Conservation (phyloP, 2,888 invertebrate genomes). For the Tiliacea aurago region DNA sequence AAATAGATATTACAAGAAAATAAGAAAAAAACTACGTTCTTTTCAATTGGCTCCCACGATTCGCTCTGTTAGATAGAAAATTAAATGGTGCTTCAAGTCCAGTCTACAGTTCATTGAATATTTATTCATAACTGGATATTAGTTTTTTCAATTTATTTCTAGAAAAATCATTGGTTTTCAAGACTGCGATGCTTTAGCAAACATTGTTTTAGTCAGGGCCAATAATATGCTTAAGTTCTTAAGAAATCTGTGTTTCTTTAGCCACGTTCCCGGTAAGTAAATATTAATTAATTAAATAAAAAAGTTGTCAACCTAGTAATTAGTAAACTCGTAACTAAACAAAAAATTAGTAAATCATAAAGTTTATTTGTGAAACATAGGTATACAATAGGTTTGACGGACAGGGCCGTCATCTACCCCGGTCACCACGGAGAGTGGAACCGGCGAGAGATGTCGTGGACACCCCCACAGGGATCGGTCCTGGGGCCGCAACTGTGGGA, state of each 20-base stretch:
- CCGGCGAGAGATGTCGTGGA: too few relatives aligned
- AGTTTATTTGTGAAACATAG: too few relatives aligned
- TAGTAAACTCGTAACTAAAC: too few relatives aligned
- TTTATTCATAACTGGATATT: constrained; percentile 11
- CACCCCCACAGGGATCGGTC: too few relatives aligned
- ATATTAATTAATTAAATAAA: too few relatives aligned
- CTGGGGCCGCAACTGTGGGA: too few relatives aligned
- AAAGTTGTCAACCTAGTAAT: too few relatives aligned
- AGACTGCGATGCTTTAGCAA: background rate
- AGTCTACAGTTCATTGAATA: constrained; percentile 28
- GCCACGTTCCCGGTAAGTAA: too few relatives aligned
- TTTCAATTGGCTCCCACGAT: constrained; percentile 22
- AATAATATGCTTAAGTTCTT: background rate
- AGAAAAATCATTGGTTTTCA: background rate
- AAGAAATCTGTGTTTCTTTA: background rate
- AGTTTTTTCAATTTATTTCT: constrained; percentile 1
- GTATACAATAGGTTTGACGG: too few relatives aligned
- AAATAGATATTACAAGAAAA: constrained; percentile 30
- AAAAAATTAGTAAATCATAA: too few relatives aligned
- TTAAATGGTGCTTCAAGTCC: constrained; percentile 45
- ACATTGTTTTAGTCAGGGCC: background rate
- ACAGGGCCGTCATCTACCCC: too few relatives aligned
- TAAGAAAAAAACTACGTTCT: constrained; percentile 13
- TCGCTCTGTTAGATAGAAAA: constrained; percentile 34
- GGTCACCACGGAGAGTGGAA: too few relatives aligned